Evolutionary conservation across 2,113 vertebrate genomes (phyloP).

Genomic region (Cebidichthys violaceus): DNA sequence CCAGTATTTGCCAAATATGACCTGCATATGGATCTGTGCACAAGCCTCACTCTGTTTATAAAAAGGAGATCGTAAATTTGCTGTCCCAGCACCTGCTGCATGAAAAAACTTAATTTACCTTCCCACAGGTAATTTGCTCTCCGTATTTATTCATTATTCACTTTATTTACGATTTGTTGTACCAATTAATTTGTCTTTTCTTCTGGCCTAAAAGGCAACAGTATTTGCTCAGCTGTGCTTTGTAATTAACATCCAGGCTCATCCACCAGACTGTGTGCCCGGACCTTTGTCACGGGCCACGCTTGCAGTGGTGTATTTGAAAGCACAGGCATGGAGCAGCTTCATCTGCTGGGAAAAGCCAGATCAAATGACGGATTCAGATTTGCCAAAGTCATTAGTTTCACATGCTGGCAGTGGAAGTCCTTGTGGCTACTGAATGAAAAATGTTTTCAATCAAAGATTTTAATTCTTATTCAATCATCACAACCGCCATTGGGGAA

Average conservation of each 20-base stretch:
- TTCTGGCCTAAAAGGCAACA: slow-evolving; percentile 57
- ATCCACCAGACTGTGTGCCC: slow-evolving; percentile 63
- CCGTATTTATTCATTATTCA: slow-evolving; percentile 46
- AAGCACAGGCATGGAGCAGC: slow-evolving; percentile 55
- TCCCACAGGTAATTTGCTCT: slow-evolving; percentile 40
- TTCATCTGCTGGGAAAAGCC: slow-evolving; percentile 65
- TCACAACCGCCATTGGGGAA: slow-evolving; percentile 45
- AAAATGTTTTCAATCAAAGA: slow-evolving; percentile 63
- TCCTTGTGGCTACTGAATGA: slow-evolving; percentile 65
- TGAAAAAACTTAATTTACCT: slow-evolving; percentile 31
- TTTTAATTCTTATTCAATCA: slow-evolving; percentile 65
- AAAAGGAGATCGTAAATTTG: background rate
- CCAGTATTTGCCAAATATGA: background rate
- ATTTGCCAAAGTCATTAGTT: slow-evolving; percentile 76
- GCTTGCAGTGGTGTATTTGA: slow-evolving; percentile 64
- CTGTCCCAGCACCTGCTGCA: background rate
- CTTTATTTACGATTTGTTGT: slow-evolving; percentile 54
- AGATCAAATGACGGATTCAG: slow-evolving; percentile 74
- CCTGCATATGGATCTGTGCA: background rate
- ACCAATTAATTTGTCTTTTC: slow-evolving; percentile 58
- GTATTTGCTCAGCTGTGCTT: slow-evolving; percentile 77
- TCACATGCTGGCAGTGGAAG: slow-evolving; percentile 64
- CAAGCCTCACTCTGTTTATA: background rate
- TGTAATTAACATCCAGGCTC: slow-evolving; percentile 60
- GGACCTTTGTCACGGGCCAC: slow-evolving; percentile 44